Conservation (phyloP, 2,113 vertebrate genomes). For the Ancistrus triradiatus region DNA sequence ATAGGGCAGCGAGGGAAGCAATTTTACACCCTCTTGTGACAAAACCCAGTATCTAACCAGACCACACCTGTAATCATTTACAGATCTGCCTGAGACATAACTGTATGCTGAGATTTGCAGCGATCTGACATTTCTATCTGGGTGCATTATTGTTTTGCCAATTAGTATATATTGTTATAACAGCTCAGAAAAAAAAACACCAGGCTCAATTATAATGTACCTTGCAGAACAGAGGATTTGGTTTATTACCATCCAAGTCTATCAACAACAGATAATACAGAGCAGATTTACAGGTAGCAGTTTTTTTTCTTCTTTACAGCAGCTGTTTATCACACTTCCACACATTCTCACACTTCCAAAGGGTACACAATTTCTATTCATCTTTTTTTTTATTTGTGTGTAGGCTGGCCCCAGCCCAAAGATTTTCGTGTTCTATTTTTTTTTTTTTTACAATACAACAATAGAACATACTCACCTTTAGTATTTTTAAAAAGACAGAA, state of each 20-base stretch:
- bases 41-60: no score
- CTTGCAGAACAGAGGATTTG: slow-evolving; percentile 73
- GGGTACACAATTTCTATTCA: slow-evolving; percentile 54
- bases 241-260: slow-evolving; percentile 77
- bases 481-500: slow-evolving; percentile 50
- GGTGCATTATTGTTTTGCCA: no score
- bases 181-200: neutral
- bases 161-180: no score
- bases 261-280: slow-evolving; percentile 76
- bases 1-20: no score
- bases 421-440: slow-evolving; percentile 46
- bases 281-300: slow-evolving; percentile 74
- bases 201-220: slow-evolving; percentile 43
- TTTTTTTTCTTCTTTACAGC: slow-evolving; percentile 65
- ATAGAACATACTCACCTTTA: slow-evolving; percentile 47
- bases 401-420: slow-evolving; percentile 58
- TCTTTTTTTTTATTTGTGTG: slow-evolving; percentile 60
- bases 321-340: slow-evolving; percentile 62
- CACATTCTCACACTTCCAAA: slow-evolving; percentile 42
- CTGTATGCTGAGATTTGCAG: no score
- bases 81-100: no score
- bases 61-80: no score
- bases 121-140: no score
- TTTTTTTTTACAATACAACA: slow-evolving; percentile 54
- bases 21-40: no score